Evolutionary conservation across 2,888 invertebrate species (phyloP).

Genomic region (Strigamia crassipes): DNA sequence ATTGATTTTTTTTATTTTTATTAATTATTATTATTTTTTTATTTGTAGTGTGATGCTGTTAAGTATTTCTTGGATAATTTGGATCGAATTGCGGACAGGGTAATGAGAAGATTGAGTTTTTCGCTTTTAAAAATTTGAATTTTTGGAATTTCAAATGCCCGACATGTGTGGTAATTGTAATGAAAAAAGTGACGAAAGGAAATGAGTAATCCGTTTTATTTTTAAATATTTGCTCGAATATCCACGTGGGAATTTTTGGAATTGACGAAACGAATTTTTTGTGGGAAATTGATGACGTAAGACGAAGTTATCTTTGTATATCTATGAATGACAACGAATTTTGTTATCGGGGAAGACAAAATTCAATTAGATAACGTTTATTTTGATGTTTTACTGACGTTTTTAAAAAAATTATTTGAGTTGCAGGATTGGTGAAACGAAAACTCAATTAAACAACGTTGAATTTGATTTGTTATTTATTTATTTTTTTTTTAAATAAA

Average conservation of each 20-base stretch:
- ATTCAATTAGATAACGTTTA: too few species aligned
- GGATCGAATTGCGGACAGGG: constrained; percentile 78
- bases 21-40: constrained; percentile 55
- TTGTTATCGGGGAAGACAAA: too few species aligned
- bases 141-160: too few species aligned
- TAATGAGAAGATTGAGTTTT: constrained; percentile 54
- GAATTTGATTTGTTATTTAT: neutral
- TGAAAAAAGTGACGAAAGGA: neutral
- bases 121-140: neutral
- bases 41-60: constrained; percentile 84
- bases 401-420: too few species aligned
- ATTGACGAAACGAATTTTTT: too few species aligned
- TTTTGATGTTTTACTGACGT: too few species aligned
- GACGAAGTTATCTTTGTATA: too few species aligned
- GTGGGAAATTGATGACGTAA: too few species aligned
- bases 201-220: constrained; percentile 17
- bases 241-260: neutral
- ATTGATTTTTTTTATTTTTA: neutral
- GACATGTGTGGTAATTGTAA: neutral
- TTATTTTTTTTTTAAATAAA: neutral
- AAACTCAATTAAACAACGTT: too few species aligned
- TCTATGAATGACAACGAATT: too few species aligned
- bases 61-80: constrained; percentile 95
- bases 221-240: neutral
- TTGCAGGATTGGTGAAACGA: too few species aligned